Evolutionary conservation across 2,113 vertebrate species (phyloP).

Genomic region (Gila orcuttii): DNA sequence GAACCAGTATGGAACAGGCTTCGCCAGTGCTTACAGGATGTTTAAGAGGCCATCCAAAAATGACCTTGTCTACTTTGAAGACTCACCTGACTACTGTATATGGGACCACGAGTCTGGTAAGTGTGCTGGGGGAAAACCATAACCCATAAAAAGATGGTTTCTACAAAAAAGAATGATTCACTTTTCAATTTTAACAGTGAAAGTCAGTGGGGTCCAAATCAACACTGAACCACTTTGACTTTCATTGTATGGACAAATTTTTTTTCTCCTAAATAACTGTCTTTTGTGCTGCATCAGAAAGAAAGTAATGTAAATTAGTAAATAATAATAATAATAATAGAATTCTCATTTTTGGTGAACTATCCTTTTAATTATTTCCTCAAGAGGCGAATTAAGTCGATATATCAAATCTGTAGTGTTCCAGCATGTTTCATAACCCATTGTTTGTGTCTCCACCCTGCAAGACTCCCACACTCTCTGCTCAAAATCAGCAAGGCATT

Average conservation of each 20-base stretch:
- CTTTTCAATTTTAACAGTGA: too few species aligned
- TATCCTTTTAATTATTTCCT: not conserved
- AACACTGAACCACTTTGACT: not conserved
- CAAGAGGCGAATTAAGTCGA: constrained; percentile 1
- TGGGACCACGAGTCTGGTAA: constrained; percentile 88
- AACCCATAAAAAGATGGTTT: not conserved
- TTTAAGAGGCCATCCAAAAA: constrained; percentile 91
- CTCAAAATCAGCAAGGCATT: constrained; percentile 49
- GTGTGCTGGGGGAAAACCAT: constrained; percentile 47
- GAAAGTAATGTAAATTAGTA: not conserved
- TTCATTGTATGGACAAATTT: not conserved
- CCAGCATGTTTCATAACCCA: constrained; percentile 24
- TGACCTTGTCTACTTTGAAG: constrained; percentile 94
- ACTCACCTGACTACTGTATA: constrained; percentile 96
- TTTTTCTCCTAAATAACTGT: not conserved
- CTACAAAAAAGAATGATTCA: not conserved
- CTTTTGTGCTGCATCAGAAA: not conserved
- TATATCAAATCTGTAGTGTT: not conserved
- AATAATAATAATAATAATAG: not conserved
- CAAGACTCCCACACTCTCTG: constrained; percentile 39
- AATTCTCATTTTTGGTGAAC: not conserved
- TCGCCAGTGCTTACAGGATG: constrained; percentile 85
- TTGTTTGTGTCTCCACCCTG: constrained; percentile 25
- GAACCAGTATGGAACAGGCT: constrained; percentile 94
- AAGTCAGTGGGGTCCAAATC: not conserved